phyloP scores from a whole-genome alignment of 2,797 vertebrate genomes.

The Syncerus caffer region DNA sequence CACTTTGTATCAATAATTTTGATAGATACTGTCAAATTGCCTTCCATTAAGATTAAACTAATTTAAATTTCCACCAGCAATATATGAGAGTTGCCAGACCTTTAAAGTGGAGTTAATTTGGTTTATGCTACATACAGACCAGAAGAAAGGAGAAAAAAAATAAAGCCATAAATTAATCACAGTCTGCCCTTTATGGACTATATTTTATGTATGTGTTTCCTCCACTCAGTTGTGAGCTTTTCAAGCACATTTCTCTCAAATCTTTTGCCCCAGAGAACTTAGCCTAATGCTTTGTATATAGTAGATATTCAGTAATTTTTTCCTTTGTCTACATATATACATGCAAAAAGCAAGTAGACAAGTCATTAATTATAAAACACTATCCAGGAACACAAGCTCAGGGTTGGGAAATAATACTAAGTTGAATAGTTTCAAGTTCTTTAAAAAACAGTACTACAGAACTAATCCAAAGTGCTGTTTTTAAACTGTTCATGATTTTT shows the following conservation, averaged over 20 bases:
- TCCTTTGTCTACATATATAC: background rate
- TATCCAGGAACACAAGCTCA: background rate
- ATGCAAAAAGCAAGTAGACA: conserved; percentile 4
- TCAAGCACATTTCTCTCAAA: background rate
- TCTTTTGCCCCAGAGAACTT: background rate
- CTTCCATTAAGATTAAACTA: background rate
- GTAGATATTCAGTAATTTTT: background rate
- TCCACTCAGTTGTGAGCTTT: background rate
- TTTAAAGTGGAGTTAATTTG: conserved; percentile 11
- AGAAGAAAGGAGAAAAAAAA: background rate
- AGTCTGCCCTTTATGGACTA: background rate
- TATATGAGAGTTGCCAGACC: background rate
- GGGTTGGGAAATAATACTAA: background rate
- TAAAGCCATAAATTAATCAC: background rate
- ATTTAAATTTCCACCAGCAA: background rate
- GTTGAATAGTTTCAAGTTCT: background rate
- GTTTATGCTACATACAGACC: background rate
- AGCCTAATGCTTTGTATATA: background rate
- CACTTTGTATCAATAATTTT: background rate
- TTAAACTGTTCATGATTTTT: conserved; percentile 34
- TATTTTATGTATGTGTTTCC: background rate
- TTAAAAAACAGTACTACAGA: background rate
- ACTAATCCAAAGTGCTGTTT: background rate
- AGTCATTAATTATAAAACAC: conserved; percentile 10
- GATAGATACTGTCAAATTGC: background rate